Percentiles rank a stretch among this genome's conserved stretches.
phyloP scores from a whole-genome alignment of 2,797 vertebrate species.

The Anolis apletophallus region DNA sequence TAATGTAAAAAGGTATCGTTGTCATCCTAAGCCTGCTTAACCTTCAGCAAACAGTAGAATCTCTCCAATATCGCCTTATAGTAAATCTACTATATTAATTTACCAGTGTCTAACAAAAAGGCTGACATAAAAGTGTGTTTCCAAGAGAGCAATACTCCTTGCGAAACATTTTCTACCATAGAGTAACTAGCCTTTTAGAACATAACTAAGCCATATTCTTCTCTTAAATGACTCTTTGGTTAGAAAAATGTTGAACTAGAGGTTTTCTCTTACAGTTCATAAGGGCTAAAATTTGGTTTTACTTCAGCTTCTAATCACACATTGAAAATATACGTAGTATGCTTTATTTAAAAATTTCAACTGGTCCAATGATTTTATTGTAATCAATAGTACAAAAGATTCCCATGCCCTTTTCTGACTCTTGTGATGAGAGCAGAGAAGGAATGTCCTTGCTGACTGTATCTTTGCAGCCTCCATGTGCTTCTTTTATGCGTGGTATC shows the following conservation, averaged over 20 bases:
- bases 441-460: not conserved
- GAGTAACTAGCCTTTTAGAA: not conserved
- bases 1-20: too few species aligned
- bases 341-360: not conserved
- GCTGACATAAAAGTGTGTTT: too few species aligned
- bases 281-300: not conserved
- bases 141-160: not conserved
- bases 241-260: not conserved
- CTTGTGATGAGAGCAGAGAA: not conserved
- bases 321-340: too few species aligned
- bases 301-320: not conserved
- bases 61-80: not conserved
- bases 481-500: not conserved
- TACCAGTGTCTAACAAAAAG: too few species aligned
- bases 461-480: too few species aligned
- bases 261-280: not conserved
- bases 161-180: not conserved
- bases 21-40: not conserved
- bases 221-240: too few species aligned
- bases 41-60: not conserved
- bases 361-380: not conserved
- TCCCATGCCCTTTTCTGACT: not conserved
- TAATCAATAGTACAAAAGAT: not conserved
- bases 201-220: too few species aligned
- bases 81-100: too few species aligned